Conservation (phyloP, 2,113 vertebrate species). For the Prionailurus bengalensis region DNA sequence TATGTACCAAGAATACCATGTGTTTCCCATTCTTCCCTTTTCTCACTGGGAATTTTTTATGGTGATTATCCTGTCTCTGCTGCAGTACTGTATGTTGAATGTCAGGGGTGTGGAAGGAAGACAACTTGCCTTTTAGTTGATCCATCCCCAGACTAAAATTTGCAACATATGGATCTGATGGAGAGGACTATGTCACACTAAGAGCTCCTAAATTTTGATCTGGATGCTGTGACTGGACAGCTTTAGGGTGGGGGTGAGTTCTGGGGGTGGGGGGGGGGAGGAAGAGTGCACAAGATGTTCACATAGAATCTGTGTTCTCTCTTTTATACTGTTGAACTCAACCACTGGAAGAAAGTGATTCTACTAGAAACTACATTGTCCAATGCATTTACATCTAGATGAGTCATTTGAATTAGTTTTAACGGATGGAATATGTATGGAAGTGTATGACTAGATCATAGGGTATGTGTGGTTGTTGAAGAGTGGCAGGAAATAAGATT, state of each 20-base stretch:
- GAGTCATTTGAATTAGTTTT: neutral
- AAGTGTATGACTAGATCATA: neutral
- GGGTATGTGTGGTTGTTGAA: neutral
- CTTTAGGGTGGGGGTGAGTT: neutral
- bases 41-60: neutral
- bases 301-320: neutral
- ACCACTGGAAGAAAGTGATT: neutral
- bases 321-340: neutral
- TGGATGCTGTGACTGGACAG: neutral
- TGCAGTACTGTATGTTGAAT: neutral
- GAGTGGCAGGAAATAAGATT: neutral
- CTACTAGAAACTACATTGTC: neutral
- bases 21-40: constrained; percentile 25
- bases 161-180: neutral
- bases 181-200: neutral
- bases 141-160: constrained; percentile 5
- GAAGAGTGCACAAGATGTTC: neutral
- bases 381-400: neutral
- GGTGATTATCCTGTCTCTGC: neutral
- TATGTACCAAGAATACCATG: neutral
- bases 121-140: constrained; percentile 11
- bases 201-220: neutral
- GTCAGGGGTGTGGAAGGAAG: neutral
- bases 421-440: neutral
- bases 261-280: neutral